phyloP scores from a whole-genome alignment of 2,113 vertebrate genomes.

The Hypanus sabinus region DNA sequence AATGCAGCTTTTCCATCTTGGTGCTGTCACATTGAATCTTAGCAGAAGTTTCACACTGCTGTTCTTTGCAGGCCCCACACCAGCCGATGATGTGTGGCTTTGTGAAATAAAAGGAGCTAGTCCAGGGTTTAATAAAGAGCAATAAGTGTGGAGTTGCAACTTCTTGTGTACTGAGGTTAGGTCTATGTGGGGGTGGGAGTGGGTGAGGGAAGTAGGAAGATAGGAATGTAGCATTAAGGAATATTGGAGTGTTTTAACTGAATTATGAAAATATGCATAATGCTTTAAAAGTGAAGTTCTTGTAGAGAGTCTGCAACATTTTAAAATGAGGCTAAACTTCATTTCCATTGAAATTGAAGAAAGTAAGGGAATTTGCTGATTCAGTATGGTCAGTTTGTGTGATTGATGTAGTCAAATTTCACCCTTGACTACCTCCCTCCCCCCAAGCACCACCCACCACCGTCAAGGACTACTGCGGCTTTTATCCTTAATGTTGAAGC shows the following conservation, averaged over 20 bases:
- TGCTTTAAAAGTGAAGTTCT: not conserved
- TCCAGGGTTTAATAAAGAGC: not conserved
- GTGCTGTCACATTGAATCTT: not conserved
- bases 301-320: not conserved
- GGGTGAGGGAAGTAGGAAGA: too few relatives aligned
- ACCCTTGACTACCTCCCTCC: not conserved
- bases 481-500: not conserved
- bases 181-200: not conserved
- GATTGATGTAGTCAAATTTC: not conserved
- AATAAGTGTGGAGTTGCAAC: not conserved
- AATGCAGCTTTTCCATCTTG: not conserved
- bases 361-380: not conserved
- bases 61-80: not conserved
- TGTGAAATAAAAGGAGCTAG: not conserved
- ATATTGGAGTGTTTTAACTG: not conserved
- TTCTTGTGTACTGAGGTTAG: not conserved
- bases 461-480: not conserved
- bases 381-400: not conserved
- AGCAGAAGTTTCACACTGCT: not conserved
- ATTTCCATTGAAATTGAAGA: not conserved
- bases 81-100: not conserved
- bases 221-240: not conserved
- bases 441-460: too few relatives aligned
- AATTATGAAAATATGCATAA: not conserved
- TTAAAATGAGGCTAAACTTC: not conserved